Base-by-base conservation (phyloP, 2,888 invertebrate species). In the Epinotia ramella region DNA sequence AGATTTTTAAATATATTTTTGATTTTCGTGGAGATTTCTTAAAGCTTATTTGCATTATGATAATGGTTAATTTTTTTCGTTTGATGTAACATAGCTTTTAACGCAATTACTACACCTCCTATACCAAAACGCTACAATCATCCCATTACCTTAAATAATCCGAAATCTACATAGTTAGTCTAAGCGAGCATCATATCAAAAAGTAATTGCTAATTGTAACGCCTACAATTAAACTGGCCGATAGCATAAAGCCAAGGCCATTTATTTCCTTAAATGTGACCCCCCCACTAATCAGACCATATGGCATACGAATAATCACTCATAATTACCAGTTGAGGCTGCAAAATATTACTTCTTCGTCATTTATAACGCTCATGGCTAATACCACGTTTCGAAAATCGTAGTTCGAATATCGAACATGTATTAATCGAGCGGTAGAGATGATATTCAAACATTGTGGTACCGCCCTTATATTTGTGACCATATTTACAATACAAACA, bases 221-320 rank as follows among this genome's bases (percentile, higher is more conserved):
- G 56, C 56, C 59, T 56, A 68, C 53, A 62, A 71, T 63, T 70
- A 70, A 63, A 63, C 33, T 62, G 46, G 46, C 56, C 68, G 12
- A 44, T 67, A 44, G n/a, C 60, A 53, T 67, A 40, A 57, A 69
- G 57, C 69, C n/a, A 68, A 57, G 63, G 46, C 40, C 73, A 53
- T 20, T 60, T 59, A 44, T 74, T 56, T 57, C 63, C 64, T 49
- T 66, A 56, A 20, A 24, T 73, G 68, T 74, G 64, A 74, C 64
- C 70, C 70, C 59, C 74, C 65, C 69, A 74, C 74, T 74, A 70
- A 74, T 49, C n/a, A 70, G 40, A 59, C 69, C 63, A 16, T 63
- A 46, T 28, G 60, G 46, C 7, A 60, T 28, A 0, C n/a, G 9
- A 20, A 28, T 20, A 57, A 67, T n/a, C n/a, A 56, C 56, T 57